Base-by-base conservation (phyloP, 2,113 vertebrate genomes). In the Choloepus hoffmanni region DNA sequence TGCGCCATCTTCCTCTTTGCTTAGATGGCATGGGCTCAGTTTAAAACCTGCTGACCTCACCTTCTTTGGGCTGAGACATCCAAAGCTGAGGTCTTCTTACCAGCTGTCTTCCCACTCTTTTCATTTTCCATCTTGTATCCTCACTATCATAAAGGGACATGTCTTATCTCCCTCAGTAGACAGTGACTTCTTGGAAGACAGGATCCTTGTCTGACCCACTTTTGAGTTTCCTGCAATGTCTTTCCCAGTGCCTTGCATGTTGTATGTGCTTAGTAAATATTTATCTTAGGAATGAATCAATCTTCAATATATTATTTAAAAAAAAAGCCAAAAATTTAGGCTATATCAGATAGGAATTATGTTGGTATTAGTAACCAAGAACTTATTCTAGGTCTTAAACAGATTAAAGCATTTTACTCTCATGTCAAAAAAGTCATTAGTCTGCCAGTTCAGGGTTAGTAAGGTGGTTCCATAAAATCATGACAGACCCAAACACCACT, bases 181-280 rank as follows among this genome's bases (percentile, higher is more conserved):
- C 11, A 55, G 43, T 1, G 4, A 43, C 40, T 60, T 45, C 24
- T 55, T 53, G 13, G 48, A 23, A 85, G 60, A 48, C 45, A n/a
- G 24, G 15, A 74, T 62, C 26, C 12, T 70, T 36, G 9, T 63
- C 70, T 87, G 40, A 55, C 28, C 18, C 14, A 55, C 53, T 63
- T 83, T 43, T 8, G 1, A 79, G 40, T 33, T 87, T 58, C 33
- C 23, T 28, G 33, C 36, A 83, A 45, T 50, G 74, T 9, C 65
- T 78, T 62, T 36, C 9, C 40, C 11, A 62, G 40, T 79, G 81
- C 70, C 40, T 48, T 62, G 26, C 16, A 79, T 4, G 68, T 26
- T 63, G 23, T 70, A 72, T 23, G 28, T 88, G 58, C 72, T 93
- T 65, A 77, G n/a, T 84, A 95, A 90, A 79, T 76, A 14, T 91